These are phyloP conservation scores for Psylliodes chrysocephalus DNA, from an alignment of 2,888 invertebrate species.

Conservation along the genomic window DNA sequence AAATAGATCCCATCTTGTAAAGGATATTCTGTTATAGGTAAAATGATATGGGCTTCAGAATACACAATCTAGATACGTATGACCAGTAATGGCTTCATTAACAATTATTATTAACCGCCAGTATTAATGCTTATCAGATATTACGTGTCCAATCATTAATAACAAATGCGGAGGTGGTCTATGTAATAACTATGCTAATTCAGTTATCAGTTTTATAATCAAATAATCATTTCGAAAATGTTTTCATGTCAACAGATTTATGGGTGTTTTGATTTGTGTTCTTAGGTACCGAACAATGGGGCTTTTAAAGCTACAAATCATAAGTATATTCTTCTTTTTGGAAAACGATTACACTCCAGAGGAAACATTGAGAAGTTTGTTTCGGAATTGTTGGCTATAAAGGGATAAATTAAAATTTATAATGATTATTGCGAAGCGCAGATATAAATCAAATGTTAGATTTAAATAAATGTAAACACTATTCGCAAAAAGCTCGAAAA, in stretches of 20 bases:
- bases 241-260: conserved; percentile 8
- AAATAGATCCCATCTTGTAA: too few relatives aligned
- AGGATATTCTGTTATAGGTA: neutral
- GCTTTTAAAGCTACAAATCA: neutral
- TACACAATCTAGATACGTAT: neutral
- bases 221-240: conserved; percentile 24
- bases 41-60: neutral
- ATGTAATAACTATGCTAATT: conserved; percentile 7
- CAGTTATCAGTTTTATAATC: neutral
- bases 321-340: too few relatives aligned
- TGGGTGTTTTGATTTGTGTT: neutral
- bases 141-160: conserved; percentile 8
- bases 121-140: conserved; percentile 12
- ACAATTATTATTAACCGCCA: conserved; percentile 7
- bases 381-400: too few relatives aligned
- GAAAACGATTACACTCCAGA: too few relatives aligned
- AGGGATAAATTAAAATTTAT: too few relatives aligned
- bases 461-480: too few relatives aligned
- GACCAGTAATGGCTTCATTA: conserved; percentile 20
- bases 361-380: too few relatives aligned
- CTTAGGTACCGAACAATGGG: neutral
- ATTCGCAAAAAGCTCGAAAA: too few relatives aligned
- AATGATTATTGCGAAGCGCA: too few relatives aligned
- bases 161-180: neutral
- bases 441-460: too few relatives aligned